Evolutionary conservation across 2,113 vertebrate species (phyloP).

Genomic region (Stercorarius parasiticus): DNA sequence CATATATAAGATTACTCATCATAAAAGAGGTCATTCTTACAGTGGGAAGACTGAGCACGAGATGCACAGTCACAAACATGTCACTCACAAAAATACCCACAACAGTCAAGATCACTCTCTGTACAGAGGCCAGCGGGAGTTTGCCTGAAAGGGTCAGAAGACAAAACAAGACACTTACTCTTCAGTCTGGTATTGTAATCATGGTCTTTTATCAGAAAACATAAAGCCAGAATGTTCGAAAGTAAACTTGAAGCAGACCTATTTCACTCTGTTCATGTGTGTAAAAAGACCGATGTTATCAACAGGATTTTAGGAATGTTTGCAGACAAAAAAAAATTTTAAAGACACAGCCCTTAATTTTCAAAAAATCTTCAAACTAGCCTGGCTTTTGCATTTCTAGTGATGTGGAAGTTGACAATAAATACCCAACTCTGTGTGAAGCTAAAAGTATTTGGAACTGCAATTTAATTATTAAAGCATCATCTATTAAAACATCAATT

Average conservation of each 20-base stretch:
- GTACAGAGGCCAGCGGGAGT: neutral
- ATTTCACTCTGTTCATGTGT: neutral
- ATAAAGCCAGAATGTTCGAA: neutral
- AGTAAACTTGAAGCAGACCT: neutral
- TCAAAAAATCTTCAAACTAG: neutral
- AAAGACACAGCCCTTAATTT: neutral
- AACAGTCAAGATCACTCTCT: neutral
- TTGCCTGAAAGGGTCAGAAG: neutral
- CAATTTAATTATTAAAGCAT: neutral
- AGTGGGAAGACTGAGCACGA: neutral
- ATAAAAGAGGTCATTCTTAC: neutral
- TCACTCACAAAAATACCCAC: neutral
- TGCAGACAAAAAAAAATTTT: neutral
- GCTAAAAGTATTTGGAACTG: neutral
- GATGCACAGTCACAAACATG: neutral
- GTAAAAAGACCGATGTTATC: neutral
- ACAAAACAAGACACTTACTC: neutral
- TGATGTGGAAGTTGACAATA: neutral
- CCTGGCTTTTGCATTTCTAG: neutral
- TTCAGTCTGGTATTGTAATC: neutral
- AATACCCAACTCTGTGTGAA: neutral
- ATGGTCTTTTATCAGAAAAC: neutral
- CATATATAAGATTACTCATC: neutral
- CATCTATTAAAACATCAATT: neutral
- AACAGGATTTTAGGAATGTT: neutral